A percentile compares a stretch with the other conserved stretches of the same genome.
Evolutionary conservation across 2,113 vertebrate genomes (phyloP).

Genomic region (Prolemur simus): DNA sequence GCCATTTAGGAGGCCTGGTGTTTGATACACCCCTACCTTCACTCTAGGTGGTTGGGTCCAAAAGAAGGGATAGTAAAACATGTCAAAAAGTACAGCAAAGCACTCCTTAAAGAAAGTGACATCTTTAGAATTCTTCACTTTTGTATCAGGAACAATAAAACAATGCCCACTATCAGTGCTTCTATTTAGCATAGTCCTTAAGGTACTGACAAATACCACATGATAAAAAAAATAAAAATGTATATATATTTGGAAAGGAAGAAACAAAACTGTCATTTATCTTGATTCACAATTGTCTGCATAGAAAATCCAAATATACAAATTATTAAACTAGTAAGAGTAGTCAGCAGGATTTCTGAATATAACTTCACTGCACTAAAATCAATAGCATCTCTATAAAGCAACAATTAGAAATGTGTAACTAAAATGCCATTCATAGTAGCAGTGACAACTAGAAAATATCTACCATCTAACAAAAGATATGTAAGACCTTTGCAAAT

Average conservation of each 20-base stretch:
- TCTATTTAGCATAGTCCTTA: neutral
- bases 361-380: neutral
- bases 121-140: neutral
- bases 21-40: neutral
- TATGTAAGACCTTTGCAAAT: neutral
- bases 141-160: neutral
- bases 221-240: neutral
- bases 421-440: neutral
- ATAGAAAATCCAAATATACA: neutral
- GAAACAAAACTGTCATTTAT: slow-evolving; percentile 7
- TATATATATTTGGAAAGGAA: neutral
- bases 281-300: neutral
- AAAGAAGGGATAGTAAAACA: neutral
- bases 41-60: neutral
- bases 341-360: neutral
- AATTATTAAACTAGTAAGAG: slow-evolving; percentile 9
- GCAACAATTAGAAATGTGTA: neutral
- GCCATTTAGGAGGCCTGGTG: neutral
- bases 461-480: neutral
- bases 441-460: neutral
- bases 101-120: neutral
- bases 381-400: neutral
- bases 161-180: neutral
- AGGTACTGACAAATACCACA: neutral
- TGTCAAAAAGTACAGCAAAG: neutral